Evolutionary conservation across 2,797 vertebrate species (phyloP).

Genomic region (Yasuhikotakia modesta): DNA sequence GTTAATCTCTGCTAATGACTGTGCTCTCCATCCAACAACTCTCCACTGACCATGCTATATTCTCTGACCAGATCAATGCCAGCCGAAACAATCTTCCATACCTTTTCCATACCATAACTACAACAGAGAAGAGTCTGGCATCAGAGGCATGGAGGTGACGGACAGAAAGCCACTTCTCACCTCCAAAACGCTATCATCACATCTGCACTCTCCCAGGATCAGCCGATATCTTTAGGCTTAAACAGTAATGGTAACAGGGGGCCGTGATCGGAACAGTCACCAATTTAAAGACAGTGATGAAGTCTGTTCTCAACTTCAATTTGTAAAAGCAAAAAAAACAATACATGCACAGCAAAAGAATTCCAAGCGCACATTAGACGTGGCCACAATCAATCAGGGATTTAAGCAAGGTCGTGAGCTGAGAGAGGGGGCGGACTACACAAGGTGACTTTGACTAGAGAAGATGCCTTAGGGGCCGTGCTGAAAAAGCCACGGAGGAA

Average conservation of each 20-base stretch:
- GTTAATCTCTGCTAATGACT: conserved; percentile 77
- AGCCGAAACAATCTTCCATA: conserved; percentile 76
- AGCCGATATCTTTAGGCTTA: not conserved
- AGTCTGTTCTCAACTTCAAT: not conserved
- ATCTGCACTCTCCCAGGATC: conserved; percentile 70
- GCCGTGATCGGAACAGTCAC: not conserved
- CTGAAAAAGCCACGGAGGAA: conserved; percentile 75
- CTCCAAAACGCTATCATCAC: conserved; percentile 75
- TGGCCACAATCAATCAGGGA: conserved; percentile 73
- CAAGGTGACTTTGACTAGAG: conserved; percentile 81
- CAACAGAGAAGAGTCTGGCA: conserved; percentile 3
- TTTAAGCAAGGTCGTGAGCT: conserved; percentile 71
- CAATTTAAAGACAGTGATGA: not conserved
- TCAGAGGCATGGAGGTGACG: conserved; percentile 47
- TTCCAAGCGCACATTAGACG: conserved; percentile 68
- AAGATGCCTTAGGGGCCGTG: conserved; percentile 74
- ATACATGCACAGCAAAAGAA: conserved; percentile 64
- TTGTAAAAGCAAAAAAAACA: conserved; percentile 11
- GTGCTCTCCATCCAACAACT: conserved; percentile 67
- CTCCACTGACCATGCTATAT: conserved; percentile 77
- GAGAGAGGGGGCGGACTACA: conserved; percentile 64
- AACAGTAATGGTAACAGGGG: not conserved
- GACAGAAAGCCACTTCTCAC: conserved; percentile 79
- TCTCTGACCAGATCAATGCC: conserved; percentile 77
- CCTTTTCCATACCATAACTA: conserved; percentile 72